Percentiles rank a stretch among this genome's conserved stretches.
Conservation (phyloP, 2,113 vertebrate genomes). For the Numenius arquata region DNA sequence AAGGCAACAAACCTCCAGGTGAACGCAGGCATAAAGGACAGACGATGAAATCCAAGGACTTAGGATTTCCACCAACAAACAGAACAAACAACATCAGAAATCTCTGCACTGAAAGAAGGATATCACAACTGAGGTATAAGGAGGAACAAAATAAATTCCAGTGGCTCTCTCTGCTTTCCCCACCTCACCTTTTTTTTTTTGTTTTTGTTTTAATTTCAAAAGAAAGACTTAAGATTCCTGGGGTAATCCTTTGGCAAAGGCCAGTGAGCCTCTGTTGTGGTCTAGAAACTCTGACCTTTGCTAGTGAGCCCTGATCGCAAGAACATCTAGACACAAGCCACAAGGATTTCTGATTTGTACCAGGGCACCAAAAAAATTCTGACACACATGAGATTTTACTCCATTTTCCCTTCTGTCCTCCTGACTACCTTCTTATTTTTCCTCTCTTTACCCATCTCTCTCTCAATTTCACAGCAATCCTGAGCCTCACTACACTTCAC, state of each 20-base stretch:
- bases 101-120: background rate
- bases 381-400: background rate
- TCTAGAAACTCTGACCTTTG: background rate
- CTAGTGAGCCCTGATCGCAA: background rate
- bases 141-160: background rate
- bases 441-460: background rate
- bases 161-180: background rate
- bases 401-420: background rate
- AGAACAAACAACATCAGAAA: background rate
- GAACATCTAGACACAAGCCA: background rate
- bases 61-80: background rate
- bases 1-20: background rate
- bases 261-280: background rate
- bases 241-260: background rate
- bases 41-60: background rate
- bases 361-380: background rate
- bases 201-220: background rate
- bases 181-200: too few relatives aligned
- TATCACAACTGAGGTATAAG: background rate
- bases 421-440: background rate
- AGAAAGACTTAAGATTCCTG: background rate
- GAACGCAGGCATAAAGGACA: background rate
- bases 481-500: background rate
- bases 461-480: slow-evolving; percentile 16
- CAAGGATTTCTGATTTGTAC: background rate